phyloP scores from a whole-genome alignment of 2,113 vertebrate species.

The Siniperca knerii region DNA sequence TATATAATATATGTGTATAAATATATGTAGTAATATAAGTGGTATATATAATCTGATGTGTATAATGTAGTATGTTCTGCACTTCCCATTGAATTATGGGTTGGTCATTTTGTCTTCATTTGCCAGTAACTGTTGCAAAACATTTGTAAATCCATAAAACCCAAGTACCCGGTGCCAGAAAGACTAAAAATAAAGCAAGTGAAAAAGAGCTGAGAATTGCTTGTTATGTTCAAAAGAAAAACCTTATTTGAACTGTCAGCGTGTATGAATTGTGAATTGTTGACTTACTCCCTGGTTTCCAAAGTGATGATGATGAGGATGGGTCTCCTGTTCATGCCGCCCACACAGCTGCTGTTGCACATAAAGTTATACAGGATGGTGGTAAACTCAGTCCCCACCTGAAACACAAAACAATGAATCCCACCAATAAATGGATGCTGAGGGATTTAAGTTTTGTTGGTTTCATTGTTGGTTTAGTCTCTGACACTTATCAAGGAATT shows the following conservation, averaged over 20 bases:
- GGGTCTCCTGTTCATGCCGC: constrained; percentile 98
- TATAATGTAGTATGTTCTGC: neutral
- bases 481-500: neutral
- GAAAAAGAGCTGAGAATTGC: neutral
- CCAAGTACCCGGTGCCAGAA: neutral
- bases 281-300: constrained; percentile 95
- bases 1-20: neutral
- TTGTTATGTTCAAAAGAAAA: neutral
- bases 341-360: constrained; percentile 99
- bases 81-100: neutral
- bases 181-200: neutral
- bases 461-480: neutral
- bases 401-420: constrained; percentile 50
- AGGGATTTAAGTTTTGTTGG: neutral
- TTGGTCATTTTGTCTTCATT: neutral
- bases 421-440: neutral
- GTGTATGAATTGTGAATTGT: neutral
- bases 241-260: neutral
- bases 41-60: neutral
- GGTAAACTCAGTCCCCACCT: constrained; percentile 99
- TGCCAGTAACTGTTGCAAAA: neutral
- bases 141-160: neutral
- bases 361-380: constrained; percentile 99
- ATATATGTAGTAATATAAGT: neutral
- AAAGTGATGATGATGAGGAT: constrained; percentile 98